Percentiles rank a stretch among this genome's conserved stretches.
These are phyloP conservation scores for Corythornis madagascariensis DNA, from an alignment of 2,113 vertebrate genomes.

Conservation along the genomic window DNA sequence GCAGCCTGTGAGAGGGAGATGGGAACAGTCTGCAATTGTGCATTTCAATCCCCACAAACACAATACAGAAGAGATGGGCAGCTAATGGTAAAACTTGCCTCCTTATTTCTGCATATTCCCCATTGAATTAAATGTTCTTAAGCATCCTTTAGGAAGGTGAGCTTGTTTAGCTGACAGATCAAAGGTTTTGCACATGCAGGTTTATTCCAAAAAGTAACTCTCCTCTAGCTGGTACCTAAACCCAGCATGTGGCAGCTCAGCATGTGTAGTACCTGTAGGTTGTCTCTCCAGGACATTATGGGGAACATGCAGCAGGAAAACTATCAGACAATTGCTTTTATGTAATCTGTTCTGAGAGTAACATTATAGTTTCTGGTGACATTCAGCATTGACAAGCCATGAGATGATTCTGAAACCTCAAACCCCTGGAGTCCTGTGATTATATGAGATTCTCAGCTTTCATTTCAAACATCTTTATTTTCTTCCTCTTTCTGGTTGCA, in stretches of 20 bases:
- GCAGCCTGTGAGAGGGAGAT: not conserved
- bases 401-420: slow-evolving; percentile 34
- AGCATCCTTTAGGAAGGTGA: not conserved
- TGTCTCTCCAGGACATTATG: not conserved
- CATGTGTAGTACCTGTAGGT: not conserved
- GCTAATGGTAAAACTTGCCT: not conserved
- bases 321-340: not conserved
- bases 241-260: not conserved
- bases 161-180: not conserved
- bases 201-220: not conserved
- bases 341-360: not conserved
- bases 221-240: not conserved
- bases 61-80: not conserved
- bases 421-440: slow-evolving; percentile 15
- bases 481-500: not conserved
- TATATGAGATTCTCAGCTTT: slow-evolving; percentile 8
- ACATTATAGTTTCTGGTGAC: not conserved
- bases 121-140: not conserved
- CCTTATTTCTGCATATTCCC: not conserved
- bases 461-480: slow-evolving; percentile 16
- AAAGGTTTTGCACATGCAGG: not conserved
- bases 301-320: not conserved
- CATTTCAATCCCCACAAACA: not conserved
- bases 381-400: not conserved
- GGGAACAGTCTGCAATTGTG: not conserved